Percentiles rank a stretch among this genome's conserved stretches.
phyloP scores from a whole-genome alignment of 2,888 invertebrate genomes.

The Ariolimax columbianus region DNA sequence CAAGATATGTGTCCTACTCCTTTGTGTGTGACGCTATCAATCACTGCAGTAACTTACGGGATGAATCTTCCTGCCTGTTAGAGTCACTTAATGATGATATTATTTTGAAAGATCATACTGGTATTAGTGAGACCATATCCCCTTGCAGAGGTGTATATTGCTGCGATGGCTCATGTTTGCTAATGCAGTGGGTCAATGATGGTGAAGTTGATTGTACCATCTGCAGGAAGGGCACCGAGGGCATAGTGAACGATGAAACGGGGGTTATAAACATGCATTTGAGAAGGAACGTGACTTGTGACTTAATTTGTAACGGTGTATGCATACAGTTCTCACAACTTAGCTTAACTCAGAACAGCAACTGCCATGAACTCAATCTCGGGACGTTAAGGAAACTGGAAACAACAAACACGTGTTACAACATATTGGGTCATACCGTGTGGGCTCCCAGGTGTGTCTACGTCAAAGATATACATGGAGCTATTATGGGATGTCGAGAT shows the following conservation, averaged over 20 bases:
- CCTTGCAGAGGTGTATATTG: background rate
- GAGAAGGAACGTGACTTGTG: background rate
- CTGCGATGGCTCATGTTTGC: constrained; percentile 20
- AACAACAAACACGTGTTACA: background rate
- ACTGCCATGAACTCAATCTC: background rate
- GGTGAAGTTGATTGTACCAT: constrained; percentile 10
- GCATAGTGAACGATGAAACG: background rate
- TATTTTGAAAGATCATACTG: background rate
- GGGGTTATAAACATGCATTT: background rate
- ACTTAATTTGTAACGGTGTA: constrained; percentile 11
- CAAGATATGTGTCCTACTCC: background rate
- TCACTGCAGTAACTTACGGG: background rate
- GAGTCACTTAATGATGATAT: background rate
- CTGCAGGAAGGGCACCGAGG: background rate
- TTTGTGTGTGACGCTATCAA: background rate
- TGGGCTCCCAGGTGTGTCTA: constrained; percentile 10
- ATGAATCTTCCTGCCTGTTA: background rate
- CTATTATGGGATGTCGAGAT: background rate
- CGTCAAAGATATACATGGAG: background rate
- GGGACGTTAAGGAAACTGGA: background rate
- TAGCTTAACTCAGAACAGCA: background rate
- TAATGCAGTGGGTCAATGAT: background rate
- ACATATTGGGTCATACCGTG: background rate
- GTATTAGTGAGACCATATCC: background rate
- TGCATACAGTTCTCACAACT: background rate